phyloP scores from a whole-genome alignment of 2,113 vertebrate species.

The Galbula dea region DNA sequence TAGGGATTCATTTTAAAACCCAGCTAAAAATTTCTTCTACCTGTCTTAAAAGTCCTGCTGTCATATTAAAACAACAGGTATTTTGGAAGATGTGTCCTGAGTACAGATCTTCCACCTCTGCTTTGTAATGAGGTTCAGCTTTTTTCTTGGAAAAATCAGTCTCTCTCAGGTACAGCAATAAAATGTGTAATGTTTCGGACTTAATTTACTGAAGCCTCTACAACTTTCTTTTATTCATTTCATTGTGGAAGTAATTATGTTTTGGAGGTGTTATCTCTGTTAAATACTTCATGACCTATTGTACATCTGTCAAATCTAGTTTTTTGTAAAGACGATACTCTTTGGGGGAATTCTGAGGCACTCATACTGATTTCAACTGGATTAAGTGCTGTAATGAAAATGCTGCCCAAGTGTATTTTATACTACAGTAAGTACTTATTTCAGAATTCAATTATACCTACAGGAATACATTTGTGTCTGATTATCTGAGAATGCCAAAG shows the following conservation, averaged over 20 bases:
- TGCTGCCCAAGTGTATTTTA: constrained; percentile 34
- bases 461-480: constrained; percentile 20
- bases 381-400: constrained; percentile 48
- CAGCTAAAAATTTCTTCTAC: background rate
- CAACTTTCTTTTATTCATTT: background rate
- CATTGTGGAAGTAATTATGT: background rate
- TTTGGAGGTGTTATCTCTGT: constrained; percentile 25
- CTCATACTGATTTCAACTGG: constrained; percentile 9
- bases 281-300: constrained; percentile 7
- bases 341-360: constrained; percentile 7
- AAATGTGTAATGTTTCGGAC: background rate
- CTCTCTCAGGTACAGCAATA: background rate
- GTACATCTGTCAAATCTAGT: constrained; percentile 3
- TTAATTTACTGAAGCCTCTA: background rate
- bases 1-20: background rate
- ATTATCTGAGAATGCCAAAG: background rate
- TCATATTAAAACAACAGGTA: background rate
- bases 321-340: constrained; percentile 18
- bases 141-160: background rate
- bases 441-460: constrained; percentile 43
- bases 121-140: background rate
- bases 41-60: background rate
- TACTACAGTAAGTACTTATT: constrained; percentile 8
- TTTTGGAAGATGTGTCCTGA: background rate
- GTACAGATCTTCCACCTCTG: background rate